Percentiles rank a stretch among this genome's conserved stretches.
phyloP scores from a whole-genome alignment of 2,113 vertebrate genomes.

The Herpailurus yagouaroundi region DNA sequence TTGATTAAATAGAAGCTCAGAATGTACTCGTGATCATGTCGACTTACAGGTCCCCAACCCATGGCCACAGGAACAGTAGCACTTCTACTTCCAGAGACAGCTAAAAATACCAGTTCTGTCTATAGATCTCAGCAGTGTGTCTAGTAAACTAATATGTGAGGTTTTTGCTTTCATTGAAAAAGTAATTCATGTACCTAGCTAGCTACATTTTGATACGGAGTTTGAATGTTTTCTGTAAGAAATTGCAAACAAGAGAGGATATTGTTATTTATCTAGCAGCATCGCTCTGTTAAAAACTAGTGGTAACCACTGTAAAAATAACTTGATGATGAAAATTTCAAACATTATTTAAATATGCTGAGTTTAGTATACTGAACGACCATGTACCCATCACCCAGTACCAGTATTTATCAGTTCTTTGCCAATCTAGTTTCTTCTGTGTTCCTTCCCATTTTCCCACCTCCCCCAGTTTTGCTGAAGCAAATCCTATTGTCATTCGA shows the following conservation, averaged over 20 bases:
- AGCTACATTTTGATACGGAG: background rate
- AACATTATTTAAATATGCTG: background rate
- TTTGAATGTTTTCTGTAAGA: background rate
- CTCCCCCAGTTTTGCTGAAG: background rate
- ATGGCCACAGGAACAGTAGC: background rate
- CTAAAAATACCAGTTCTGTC: background rate
- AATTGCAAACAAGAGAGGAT: background rate
- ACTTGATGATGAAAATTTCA: slow-evolving; percentile 34
- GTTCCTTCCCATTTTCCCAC: background rate
- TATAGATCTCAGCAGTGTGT: background rate
- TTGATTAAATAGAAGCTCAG: background rate
- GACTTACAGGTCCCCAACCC: background rate
- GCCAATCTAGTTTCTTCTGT: background rate
- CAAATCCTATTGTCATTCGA: background rate
- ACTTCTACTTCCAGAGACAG: background rate
- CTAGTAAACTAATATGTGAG: background rate
- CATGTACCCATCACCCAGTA: background rate
- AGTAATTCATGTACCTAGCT: background rate
- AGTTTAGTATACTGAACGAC: background rate
- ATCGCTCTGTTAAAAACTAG: background rate
- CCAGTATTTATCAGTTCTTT: background rate
- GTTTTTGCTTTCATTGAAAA: background rate
- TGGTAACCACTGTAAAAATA: background rate
- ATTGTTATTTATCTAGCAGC: background rate
- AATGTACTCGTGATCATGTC: background rate